Conservation (phyloP, 2,113 vertebrate genomes). For the Pipa parva region DNA sequence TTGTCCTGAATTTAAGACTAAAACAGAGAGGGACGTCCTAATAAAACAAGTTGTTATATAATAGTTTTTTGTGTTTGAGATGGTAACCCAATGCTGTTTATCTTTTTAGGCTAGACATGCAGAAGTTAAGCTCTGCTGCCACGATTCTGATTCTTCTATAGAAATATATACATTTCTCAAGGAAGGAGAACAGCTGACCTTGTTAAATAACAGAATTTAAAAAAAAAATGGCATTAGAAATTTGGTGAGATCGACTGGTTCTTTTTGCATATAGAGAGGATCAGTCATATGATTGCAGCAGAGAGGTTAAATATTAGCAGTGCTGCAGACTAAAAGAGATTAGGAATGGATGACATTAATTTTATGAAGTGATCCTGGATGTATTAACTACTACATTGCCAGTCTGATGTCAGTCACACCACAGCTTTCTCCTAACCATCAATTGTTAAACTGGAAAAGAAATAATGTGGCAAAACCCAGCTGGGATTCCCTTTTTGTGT, state of each 20-base stretch:
- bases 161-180: background rate
- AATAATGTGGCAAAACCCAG: slow-evolving; percentile 33
- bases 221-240: slow-evolving; percentile 2
- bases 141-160: background rate
- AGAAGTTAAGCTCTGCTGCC: background rate
- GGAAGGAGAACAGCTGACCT: slow-evolving; percentile 14
- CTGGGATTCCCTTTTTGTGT: slow-evolving; percentile 30
- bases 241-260: background rate
- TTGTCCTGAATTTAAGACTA: too few species aligned
- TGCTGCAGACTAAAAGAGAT: slow-evolving; percentile 15
- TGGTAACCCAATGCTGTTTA: too few species aligned
- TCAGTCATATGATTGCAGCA: slow-evolving; percentile 20
- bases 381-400: background rate
- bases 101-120: background rate
- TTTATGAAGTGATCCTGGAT: background rate
- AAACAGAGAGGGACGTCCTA: too few species aligned
- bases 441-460: background rate
- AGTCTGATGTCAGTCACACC: background rate
- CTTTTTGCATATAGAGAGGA: background rate
- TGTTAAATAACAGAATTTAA: too few species aligned
- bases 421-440: background rate
- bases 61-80: too few species aligned
- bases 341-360: slow-evolving; percentile 6
- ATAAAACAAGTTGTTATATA: too few species aligned
- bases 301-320: slow-evolving; percentile 13